Conservation (phyloP, 2,113 vertebrate species). For the Chamaetylas fuelleborni region DNA sequence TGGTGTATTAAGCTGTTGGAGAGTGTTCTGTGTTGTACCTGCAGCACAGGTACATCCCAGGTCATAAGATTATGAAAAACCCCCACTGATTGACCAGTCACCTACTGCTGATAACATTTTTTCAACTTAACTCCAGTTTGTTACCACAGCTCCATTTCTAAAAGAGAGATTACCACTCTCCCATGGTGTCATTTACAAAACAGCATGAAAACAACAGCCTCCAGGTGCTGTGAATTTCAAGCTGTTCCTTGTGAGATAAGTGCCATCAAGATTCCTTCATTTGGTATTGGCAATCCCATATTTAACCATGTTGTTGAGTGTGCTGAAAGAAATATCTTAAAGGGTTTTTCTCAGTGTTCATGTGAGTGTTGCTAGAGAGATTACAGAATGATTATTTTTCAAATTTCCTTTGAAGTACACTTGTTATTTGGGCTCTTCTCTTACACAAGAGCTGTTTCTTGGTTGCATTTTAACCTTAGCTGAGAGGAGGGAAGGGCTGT, state of each 20-base stretch:
- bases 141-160: not conserved
- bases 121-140: not conserved
- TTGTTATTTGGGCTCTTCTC: not conserved
- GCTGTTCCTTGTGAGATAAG: conserved; percentile 8
- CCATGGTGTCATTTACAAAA: conserved; percentile 17
- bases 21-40: not conserved
- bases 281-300: conserved; percentile 10
- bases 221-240: conserved; percentile 36
- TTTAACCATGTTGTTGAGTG: conserved; percentile 20
- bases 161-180: conserved; percentile 15
- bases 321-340: conserved; percentile 25
- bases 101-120: not conserved
- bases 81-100: not conserved
- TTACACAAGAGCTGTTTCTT: not conserved
- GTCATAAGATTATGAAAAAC: not conserved
- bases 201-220: conserved; percentile 25
- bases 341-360: conserved; percentile 12
- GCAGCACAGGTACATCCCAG: not conserved
- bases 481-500: not conserved
- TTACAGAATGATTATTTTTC: not conserved
- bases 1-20: not conserved
- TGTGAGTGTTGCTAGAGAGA: not conserved
- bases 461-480: not conserved
- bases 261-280: conserved; percentile 34
- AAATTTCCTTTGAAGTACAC: not conserved